A percentile compares a stretch with the other conserved stretches of the same genome.
These are phyloP conservation scores for Hemibagrus guttatus DNA, from an alignment of 2,797 vertebrate genomes.

Conservation along the genomic window DNA sequence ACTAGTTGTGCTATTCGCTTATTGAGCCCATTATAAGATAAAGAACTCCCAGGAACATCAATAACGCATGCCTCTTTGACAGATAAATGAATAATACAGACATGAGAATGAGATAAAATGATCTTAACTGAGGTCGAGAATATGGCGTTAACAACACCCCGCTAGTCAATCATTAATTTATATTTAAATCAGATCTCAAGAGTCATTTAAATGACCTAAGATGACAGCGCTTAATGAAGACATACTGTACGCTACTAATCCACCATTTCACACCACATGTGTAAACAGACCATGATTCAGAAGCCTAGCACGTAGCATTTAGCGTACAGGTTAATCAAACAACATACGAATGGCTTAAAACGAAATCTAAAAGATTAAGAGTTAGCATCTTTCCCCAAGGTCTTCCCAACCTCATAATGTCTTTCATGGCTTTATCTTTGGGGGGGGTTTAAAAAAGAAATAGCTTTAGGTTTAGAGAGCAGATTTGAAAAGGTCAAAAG, in stretches of 20 bases:
- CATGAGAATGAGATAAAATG: neutral
- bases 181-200: conserved; percentile 42
- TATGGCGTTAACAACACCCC: conserved; percentile 9
- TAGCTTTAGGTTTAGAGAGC: conserved; percentile 8
- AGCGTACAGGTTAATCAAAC: conserved; percentile 11
- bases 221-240: conserved; percentile 56
- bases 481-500: conserved; percentile 27
- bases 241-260: conserved; percentile 41
- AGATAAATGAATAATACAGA: conserved; percentile 29
- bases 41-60: conserved; percentile 23
- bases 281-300: conserved; percentile 27
- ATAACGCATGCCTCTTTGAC: conserved; percentile 6
- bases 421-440: conserved; percentile 7
- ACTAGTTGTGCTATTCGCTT: conserved; percentile 9
- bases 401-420: conserved; percentile 4
- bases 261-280: conserved; percentile 8
- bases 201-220: conserved; percentile 52
- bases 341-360: neutral
- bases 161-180: conserved; percentile 44
- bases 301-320: neutral
- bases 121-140: neutral
- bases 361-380: conserved; percentile 19
- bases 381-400: conserved; percentile 2
- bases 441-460: neutral
- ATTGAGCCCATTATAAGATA: conserved; percentile 16